Percentiles rank a stretch among this genome's conserved stretches.
Conservation (phyloP, 1,140 invertebrate genomes). For the Tachypleus tridentatus region DNA sequence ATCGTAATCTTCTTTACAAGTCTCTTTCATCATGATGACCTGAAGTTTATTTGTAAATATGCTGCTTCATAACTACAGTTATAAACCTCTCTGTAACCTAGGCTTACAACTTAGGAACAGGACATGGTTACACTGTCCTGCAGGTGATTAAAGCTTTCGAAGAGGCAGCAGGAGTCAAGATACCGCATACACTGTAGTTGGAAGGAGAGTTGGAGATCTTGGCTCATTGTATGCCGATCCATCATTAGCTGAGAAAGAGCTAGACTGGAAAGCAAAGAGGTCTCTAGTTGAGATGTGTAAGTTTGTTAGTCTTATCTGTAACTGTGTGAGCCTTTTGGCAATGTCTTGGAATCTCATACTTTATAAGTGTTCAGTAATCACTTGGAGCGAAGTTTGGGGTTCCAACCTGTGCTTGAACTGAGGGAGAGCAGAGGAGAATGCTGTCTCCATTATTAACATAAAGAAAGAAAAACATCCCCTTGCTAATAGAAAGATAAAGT, state of each 20-base stretch:
- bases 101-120: slow-evolving; percentile 91
- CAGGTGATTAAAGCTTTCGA: slow-evolving; percentile 79
- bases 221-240: slow-evolving; percentile 77
- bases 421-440: no score
- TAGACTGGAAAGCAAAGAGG: slow-evolving; percentile 69
- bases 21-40: no score
- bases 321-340: slow-evolving; percentile 4
- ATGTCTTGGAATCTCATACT: no score
- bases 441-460: no score
- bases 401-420: slow-evolving; percentile 2
- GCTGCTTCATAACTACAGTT: no score
- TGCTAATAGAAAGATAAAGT: no score
- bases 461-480: no score
- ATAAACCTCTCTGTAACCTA: slow-evolving; percentile 43
- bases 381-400: background rate
- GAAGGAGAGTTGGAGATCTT: slow-evolving; percentile 69
- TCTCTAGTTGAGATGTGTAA: slow-evolving; percentile 81
- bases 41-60: no score
- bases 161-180: slow-evolving; percentile 49
- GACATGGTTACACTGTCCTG: slow-evolving; percentile 82
- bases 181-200: slow-evolving; percentile 64
- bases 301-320: slow-evolving; percentile 26
- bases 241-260: slow-evolving; percentile 53
- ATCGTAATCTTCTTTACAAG: no score
- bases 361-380: no score